Conservation (phyloP, 2,888 invertebrate species). For the Pharmacophagus antenor region DNA sequence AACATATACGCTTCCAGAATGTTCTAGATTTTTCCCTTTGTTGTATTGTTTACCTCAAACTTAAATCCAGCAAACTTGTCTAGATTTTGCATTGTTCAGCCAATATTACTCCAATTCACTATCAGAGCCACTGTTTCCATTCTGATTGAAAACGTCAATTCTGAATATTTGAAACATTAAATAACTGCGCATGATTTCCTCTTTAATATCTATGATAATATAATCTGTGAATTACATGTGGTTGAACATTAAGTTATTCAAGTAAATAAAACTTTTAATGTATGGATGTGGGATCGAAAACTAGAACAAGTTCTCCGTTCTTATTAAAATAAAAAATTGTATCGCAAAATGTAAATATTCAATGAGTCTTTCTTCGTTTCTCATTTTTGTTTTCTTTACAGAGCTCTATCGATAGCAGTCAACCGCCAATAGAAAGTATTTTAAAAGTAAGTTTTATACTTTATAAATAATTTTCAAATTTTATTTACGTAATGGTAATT, state of each 20-base stretch:
- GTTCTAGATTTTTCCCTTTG: background rate
- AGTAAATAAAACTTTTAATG: too few species aligned
- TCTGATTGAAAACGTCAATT: background rate
- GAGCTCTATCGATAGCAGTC: slow-evolving; percentile 78
- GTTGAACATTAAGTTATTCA: too few species aligned
- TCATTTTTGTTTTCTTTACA: slow-evolving; percentile 40
- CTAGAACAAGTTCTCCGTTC: background rate
- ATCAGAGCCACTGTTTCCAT: background rate
- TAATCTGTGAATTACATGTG: too few species aligned
- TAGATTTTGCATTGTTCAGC: background rate
- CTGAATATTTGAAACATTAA: background rate
- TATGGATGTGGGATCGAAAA: background rate
- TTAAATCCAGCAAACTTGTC: background rate
- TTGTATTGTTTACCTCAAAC: background rate
- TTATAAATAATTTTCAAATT: background rate
- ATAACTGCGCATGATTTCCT: background rate
- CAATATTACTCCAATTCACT: background rate
- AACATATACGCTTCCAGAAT: slow-evolving; percentile 11
- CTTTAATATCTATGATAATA: too few species aligned
- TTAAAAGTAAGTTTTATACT: slow-evolving; percentile 78
- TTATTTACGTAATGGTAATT: too few species aligned
- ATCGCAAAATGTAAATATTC: background rate
- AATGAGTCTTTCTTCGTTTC: background rate
- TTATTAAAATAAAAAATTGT: background rate
- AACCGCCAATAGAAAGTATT: slow-evolving; percentile 83